phyloP scores from a whole-genome alignment of 1,140 invertebrate species.

The Dreissena polymorpha region DNA sequence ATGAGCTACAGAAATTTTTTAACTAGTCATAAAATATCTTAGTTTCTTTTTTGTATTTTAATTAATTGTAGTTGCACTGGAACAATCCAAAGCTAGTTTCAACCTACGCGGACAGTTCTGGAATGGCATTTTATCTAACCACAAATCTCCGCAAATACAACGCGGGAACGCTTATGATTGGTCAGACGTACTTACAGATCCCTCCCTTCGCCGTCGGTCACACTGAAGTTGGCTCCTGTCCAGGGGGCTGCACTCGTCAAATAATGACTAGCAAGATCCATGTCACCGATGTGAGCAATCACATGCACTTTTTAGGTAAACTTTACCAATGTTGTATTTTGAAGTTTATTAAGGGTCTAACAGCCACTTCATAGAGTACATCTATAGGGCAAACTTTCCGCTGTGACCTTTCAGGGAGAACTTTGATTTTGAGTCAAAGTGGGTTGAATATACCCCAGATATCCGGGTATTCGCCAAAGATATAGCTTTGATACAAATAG shows the following conservation, averaged over 20 bases:
- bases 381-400: no score
- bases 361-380: no score
- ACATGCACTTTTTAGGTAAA: constrained; percentile 44
- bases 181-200: constrained; percentile 50
- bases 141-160: constrained; percentile 56
- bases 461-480: no score
- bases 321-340: not conserved
- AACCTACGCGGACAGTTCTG: constrained; percentile 56
- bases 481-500: no score
- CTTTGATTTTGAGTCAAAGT: no score
- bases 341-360: no score
- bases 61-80: constrained; percentile 58
- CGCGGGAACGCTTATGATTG: constrained; percentile 53
- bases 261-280: constrained; percentile 7
- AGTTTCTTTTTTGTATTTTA: not conserved
- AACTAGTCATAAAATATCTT: no score
- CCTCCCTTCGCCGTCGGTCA: constrained; percentile 38
- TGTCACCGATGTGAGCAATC: constrained; percentile 1
- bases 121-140: constrained; percentile 56
- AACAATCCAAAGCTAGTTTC: constrained; percentile 54
- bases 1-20: no score
- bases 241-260: constrained; percentile 13
- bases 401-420: no score
- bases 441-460: no score
- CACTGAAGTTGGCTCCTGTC: not conserved